Evolutionary conservation across 2,797 vertebrate species (phyloP), one percentile per base, ranked within the genome.

Genomic region (Melanitta fusca): DNA sequence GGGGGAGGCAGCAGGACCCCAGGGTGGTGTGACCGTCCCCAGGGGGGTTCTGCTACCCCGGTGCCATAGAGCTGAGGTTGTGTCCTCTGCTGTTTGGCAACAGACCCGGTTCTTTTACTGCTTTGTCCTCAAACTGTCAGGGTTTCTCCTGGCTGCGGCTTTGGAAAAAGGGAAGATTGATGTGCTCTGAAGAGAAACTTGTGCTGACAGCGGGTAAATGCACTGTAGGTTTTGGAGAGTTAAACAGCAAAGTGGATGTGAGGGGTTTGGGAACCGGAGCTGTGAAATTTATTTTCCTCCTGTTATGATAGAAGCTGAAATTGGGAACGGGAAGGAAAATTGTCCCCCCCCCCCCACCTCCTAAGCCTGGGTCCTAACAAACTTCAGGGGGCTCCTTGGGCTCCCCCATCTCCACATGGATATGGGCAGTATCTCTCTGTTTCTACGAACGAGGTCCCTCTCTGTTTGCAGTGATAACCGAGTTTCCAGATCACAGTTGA

Each of bases 81-180:
- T 71, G 86, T 90, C 84, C 92, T 91, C 85, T 65, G 45, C 85
- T 27, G 15, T 72, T 95, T 94, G 95, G 95, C 96, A 94, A 58
- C 69, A 82, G 54, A 93, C 22, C 65, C 65, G 1, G 54, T 74
- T 65, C 81, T 93, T 96, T 94, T 87, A 85, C 49, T 89, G 77
- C 72, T 91, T 80, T 93, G 93, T 88, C 95, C 95, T 95, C 93
- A 95, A 93, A 96, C 95, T 96, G 95, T 96, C 95, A 89, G 92
- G 92, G 53, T 89, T 95, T 95, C 95, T 91, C 77, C 92, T 92
- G 91, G 86, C 93, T 89, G 65, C 72, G 65, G 93, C 72, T 92
- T 93, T 91, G 93, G 93, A 94, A 94, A 93, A 89, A 69, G 53
- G 54, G 19, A 78, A 91, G 89, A 95, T 96, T 94, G 87, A 94